Conservation (phyloP, 37 sponge, comb jelly and placozoan species). For the Eunapius fragilis region DNA sequence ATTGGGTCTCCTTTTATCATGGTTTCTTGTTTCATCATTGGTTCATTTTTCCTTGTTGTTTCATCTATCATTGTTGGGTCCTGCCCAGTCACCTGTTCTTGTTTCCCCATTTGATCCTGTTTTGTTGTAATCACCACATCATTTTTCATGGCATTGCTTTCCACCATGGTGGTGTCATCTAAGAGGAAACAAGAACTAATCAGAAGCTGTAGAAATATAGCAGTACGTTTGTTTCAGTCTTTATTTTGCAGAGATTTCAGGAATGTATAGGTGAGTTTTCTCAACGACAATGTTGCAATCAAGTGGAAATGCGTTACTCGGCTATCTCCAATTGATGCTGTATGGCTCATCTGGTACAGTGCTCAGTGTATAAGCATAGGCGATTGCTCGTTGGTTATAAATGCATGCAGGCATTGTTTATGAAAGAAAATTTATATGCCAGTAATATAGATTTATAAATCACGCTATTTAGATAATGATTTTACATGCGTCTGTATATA, state of each 20-base stretch:
- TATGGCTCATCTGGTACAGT: neutral
- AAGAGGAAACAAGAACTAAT: neutral
- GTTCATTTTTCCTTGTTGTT: neutral
- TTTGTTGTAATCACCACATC: neutral
- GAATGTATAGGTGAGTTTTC: neutral
- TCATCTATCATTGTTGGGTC: neutral
- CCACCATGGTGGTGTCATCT: neutral
- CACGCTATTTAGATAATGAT: too few species aligned
- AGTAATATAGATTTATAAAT: too few species aligned
- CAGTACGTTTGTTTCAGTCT: neutral
- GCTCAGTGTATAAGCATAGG: neutral
- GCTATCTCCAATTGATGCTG: neutral
- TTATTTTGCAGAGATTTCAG: neutral
- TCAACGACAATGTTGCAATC: too few species aligned
- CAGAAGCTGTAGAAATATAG: neutral
- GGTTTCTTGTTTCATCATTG: neutral
- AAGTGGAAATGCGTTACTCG: too few species aligned
- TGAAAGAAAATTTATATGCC: neutral
- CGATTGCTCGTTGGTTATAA: too few species aligned
- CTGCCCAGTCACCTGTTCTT: neutral
- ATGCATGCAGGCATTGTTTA: too few species aligned
- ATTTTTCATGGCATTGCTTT: neutral
- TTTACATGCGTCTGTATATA: too few species aligned
- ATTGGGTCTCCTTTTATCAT: neutral
- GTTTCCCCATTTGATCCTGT: neutral